A percentile compares a stretch with the other conserved stretches of the same genome.
Conservation (phyloP, 2,888 invertebrate species). For the Acleris emargana region DNA sequence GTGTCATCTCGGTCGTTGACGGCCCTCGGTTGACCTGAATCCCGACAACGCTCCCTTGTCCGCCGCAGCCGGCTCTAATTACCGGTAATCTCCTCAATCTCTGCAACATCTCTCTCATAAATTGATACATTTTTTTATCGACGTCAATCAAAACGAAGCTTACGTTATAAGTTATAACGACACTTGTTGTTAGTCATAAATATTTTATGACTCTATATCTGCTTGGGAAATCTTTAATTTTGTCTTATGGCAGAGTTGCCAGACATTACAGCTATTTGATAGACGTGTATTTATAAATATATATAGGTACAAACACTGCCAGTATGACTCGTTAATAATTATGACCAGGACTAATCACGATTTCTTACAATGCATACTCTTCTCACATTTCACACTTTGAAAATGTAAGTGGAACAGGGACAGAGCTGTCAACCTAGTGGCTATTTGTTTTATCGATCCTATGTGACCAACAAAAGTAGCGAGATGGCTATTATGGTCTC, state of each 20-base stretch:
- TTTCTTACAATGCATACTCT: too few species aligned
- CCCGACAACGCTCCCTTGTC: constrained; percentile 52
- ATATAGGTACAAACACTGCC: constrained; percentile 11
- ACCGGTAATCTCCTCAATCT: constrained; percentile 51
- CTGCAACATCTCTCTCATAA: constrained; percentile 27
- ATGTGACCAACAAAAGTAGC: constrained; percentile 28
- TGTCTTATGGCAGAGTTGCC: constrained; percentile 4
- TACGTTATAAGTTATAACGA: constrained; percentile 28
- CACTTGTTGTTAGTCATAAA: constrained; percentile 30
- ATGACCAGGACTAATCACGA: neutral
- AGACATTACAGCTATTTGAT: constrained; percentile 31
- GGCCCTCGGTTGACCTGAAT: constrained; percentile 31
- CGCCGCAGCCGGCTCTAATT: constrained; percentile 52
- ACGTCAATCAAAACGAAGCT: constrained; percentile 23
- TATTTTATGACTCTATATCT: constrained; percentile 34
- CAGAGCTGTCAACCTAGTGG: constrained; percentile 29
- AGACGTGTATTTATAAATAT: constrained; percentile 11
- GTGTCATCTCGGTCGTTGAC: constrained; percentile 22
- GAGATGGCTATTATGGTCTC: constrained; percentile 30
- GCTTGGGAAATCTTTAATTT: constrained; percentile 31
- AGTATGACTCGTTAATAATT: constrained; percentile 8
- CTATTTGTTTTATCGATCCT: constrained; percentile 34
- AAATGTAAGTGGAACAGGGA: constrained; percentile 8
- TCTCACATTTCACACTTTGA: constrained; percentile 4
- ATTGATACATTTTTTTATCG: constrained; percentile 29